Conservation (phyloP, 2,797 vertebrate species). For the Mionectes olivaceus region DNA sequence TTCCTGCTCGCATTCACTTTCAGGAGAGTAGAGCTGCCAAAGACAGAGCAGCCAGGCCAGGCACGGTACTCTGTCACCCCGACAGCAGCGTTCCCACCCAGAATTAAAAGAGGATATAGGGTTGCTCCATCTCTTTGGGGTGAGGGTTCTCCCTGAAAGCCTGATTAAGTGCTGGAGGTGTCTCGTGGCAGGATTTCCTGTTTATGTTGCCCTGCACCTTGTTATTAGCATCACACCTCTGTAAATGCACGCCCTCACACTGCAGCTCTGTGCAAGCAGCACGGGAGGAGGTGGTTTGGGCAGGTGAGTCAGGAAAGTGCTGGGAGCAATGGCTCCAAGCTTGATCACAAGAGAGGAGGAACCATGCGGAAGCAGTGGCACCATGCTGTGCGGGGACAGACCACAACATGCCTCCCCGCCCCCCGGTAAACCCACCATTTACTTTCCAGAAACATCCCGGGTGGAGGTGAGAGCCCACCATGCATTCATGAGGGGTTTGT, state of each 20-base stretch:
- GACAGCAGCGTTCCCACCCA: fast-evolving
- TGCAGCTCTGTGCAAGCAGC: fast-evolving
- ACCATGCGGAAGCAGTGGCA: fast-evolving
- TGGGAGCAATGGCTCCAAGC: neutral
- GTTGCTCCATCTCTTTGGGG: neutral
- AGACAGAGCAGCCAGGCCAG: neutral
- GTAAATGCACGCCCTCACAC: neutral
- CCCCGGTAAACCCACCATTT: neutral
- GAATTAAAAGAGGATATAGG: neutral
- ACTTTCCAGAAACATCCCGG: neutral
- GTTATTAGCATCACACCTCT: slow-evolving; percentile 22
- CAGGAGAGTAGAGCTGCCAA: neutral
- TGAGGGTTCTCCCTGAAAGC: neutral
- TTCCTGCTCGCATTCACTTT: neutral
- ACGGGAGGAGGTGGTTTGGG: neutral
- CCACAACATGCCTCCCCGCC: neutral
- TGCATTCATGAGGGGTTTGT: neutral
- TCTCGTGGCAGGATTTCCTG: slow-evolving; percentile 52
- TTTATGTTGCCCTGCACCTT: neutral
- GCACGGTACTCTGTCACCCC: neutral
- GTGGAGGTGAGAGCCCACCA: neutral
- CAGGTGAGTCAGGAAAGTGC: neutral
- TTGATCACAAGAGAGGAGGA: neutral
- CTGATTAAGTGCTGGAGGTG: neutral
- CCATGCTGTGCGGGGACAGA: fast-evolving